Evolutionary conservation across 2,113 vertebrate genomes (phyloP).

Genomic region (Oenanthe oenanthe): DNA sequence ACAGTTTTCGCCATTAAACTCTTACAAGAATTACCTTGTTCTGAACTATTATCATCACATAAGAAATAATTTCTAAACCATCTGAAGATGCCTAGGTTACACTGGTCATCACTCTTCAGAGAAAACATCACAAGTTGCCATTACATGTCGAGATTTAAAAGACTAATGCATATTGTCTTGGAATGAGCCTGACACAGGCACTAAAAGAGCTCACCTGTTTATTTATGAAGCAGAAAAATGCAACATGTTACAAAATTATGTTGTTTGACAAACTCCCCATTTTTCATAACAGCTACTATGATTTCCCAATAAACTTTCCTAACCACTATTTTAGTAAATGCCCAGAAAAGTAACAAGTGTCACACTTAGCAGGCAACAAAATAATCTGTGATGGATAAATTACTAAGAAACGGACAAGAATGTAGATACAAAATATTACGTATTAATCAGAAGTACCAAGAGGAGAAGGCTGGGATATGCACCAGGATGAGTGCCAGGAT

Average conservation of each 20-base stretch:
- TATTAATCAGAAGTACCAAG: background rate
- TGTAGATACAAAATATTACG: background rate
- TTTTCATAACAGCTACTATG: background rate
- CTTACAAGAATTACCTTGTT: background rate
- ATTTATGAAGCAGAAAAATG: background rate
- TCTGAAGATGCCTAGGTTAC: background rate
- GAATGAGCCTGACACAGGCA: background rate
- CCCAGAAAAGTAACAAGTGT: background rate
- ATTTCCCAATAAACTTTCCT: background rate
- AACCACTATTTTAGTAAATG: background rate
- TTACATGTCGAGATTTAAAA: background rate
- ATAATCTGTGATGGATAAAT: background rate
- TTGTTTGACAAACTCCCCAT: background rate
- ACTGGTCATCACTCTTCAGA: background rate
- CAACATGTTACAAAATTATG: background rate
- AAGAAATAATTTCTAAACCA: background rate
- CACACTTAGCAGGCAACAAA: background rate
- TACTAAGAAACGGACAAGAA: background rate
- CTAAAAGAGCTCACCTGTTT: fast-evolving
- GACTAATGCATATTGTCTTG: fast-evolving
- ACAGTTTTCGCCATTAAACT: background rate
- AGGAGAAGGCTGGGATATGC: background rate
- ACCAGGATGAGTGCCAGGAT: background rate
- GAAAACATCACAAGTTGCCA: background rate
- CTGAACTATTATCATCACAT: background rate